Base-by-base conservation (phyloP, 2,888 invertebrate species). In the Chrysolina oricalcia region DNA sequence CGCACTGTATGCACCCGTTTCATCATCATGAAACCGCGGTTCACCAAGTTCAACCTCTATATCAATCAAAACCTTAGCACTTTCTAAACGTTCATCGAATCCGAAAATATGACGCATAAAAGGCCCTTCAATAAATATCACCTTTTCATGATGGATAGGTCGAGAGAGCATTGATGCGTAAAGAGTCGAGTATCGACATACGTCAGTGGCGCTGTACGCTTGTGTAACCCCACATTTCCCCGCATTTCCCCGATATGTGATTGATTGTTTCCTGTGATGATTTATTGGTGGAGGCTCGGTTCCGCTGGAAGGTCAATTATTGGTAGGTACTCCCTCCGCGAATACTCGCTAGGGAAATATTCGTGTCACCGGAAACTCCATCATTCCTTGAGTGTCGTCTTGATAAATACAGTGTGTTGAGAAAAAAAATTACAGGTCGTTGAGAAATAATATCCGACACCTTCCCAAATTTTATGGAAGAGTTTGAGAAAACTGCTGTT, bases 101-200 rank as follows among this genome's bases (percentile, higher is more conserved):
- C 59, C 35, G 59, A 35, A 59, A 59, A 59, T 59, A 35, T 59
- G 59, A 59, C 35, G 59, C 27, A 73, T 77, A 73, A 73, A 75
- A 75, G 75, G 68, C 56, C 77, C 62, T 75, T 73, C 73, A 75
- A 77, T 77, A 75, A 74, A 75, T 77, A 74, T 77, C 75, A 77
- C 75, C 77, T 75, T 75, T 63, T 73, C 68, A 73, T 77, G 77
- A 77, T 75, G 75, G 77, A 77, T 77, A 69, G 77, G 73, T 72
- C 68, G 66, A 35, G 70, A 46, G 68, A 68, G 76, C 69, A 75
- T 72, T 71, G 48, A 63, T 43, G 67, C 67, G 71, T 65, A 64
- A 71, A 53, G 62, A 71, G 62, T 59, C 59, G 72, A 73, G 73
- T 73, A 70, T 75, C 71, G 73, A 77, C 77, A 77, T 73, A 77